Evolutionary conservation across 1,140 invertebrate genomes (phyloP), one percentile per base, ranked within the genome.

Genomic region (Glomeris maerens): DNA sequence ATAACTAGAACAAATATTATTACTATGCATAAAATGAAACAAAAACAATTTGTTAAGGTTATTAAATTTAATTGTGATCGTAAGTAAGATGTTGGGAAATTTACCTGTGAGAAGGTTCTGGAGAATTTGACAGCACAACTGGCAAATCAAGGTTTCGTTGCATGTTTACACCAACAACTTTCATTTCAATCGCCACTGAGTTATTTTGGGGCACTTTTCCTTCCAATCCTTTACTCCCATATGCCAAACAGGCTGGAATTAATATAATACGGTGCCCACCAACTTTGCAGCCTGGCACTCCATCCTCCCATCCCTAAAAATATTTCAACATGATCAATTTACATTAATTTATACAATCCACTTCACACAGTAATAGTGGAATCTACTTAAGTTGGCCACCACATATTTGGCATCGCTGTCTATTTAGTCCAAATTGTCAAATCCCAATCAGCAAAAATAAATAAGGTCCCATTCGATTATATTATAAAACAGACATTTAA

Each of bases 171-270:
- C 61, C 54, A 28, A 68, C 57, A 49, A n/a, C n/a, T n/a, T n/a
- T n/a, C n/a, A n/a, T n/a, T n/a, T 69, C 62, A 59, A 67, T 68
- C 31, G 69, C 58, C 4, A 69, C 57, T 27, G 65, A 65, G 27
- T 63, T 55, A 49, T 66, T 64, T 5, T 65, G 53, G 10, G 68
- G 66, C 38, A 70, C 55, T 31, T 59, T 59, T 45, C 52, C 55
- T 1, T 56, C 56, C 44, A 59, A 56, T 1, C 63, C 66, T 50
- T 66, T 59, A 46, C 56, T 50, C 4, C 64, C 67, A 57, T 68
- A 68, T 0, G 56, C 67, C 25, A 68, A 45, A 40, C 17, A 40
- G n/a, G 68, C 62, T 3, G 67, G 66, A 14, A 69, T 59, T n/a
- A 69, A 59, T 14, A 69, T 45, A n/a, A 69, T 40, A 5, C 67